Evolutionary conservation across 2,888 invertebrate genomes (phyloP).

Genomic region (Apamea epomidion): DNA sequence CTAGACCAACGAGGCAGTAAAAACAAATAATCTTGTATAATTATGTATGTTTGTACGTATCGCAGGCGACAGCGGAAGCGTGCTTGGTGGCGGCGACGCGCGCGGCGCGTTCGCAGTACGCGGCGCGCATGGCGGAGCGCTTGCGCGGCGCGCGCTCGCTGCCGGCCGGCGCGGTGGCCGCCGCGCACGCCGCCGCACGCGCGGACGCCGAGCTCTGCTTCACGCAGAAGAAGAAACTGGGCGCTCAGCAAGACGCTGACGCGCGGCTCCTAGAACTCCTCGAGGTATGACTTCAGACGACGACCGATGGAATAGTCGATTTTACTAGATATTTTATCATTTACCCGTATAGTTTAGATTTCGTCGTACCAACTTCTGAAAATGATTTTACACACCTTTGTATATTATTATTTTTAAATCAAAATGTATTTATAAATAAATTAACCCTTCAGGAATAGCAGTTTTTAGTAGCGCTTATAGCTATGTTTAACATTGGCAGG

Average conservation of each 20-base stretch:
- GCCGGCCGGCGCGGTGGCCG: background rate
- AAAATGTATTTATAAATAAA: background rate
- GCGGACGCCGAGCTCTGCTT: conserved; percentile 37
- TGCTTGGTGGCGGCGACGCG: conserved; percentile 57
- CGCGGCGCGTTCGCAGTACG: conserved; percentile 61
- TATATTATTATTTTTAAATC: background rate
- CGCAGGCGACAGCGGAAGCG: conserved; percentile 67
- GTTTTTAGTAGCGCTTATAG: background rate
- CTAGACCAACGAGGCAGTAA: background rate
- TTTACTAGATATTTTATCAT: background rate
- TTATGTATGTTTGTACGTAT: background rate
- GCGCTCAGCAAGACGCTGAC: conserved; percentile 46
- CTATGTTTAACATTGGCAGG: conserved; percentile 57
- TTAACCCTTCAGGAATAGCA: background rate
- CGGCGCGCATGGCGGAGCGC: conserved; percentile 68
- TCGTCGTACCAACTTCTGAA: background rate
- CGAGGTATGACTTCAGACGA: conserved; percentile 30
- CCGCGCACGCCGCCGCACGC: conserved; percentile 30
- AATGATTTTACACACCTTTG: background rate
- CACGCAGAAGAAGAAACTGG: conserved; percentile 64
- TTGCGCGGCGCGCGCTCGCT: conserved; percentile 31
- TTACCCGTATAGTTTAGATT: background rate
- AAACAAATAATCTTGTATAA: background rate
- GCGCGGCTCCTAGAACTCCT: conserved; percentile 34
- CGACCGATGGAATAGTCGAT: background rate